These are phyloP conservation scores for Porites lutea DNA, from an alignment of 64 coral and sea anemone species.

Conservation along the genomic window DNA sequence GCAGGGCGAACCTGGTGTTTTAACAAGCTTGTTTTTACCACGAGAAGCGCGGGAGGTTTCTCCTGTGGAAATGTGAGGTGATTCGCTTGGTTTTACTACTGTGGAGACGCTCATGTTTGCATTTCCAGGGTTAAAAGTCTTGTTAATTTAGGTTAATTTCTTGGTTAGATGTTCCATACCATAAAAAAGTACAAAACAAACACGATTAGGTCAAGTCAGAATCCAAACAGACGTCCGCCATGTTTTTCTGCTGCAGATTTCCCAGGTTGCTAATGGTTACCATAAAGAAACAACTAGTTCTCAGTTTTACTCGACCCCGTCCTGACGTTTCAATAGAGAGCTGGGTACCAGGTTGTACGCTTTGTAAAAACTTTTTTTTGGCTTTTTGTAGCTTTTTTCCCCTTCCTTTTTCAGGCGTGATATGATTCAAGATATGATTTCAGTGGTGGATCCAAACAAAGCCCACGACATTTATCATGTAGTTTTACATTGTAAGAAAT, in stretches of 20 bases:
- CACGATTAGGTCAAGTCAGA: not conserved
- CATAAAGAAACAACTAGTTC: not conserved
- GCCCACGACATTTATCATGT: too few relatives aligned
- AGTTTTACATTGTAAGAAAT: too few relatives aligned
- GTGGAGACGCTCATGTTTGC: constrained; percentile 41
- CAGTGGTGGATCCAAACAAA: too few relatives aligned
- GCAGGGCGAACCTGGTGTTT: constrained; percentile 77
- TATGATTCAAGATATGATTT: too few relatives aligned
- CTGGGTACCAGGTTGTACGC: too few relatives aligned
- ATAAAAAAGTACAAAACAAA: not conserved
- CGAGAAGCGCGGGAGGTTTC: constrained; percentile 44
- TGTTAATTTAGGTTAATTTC: too few relatives aligned
- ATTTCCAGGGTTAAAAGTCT: not conserved
- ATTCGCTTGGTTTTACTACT: constrained; percentile 55
- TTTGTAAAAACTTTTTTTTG: too few relatives aligned
- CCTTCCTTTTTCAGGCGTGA: too few relatives aligned
- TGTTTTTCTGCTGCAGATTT: not conserved
- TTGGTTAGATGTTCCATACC: not conserved
- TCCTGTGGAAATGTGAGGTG: constrained; percentile 8
- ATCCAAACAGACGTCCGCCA: constrained; percentile 30
- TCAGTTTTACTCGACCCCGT: not conserved
- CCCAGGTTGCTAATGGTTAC: constrained; percentile 32
- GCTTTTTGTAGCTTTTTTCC: too few relatives aligned
- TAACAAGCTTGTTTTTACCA: constrained; percentile 59
- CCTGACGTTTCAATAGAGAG: not conserved